Evolutionary conservation across 1,140 invertebrate species (phyloP).

Genomic region (Pseudomyrmex pallidus): DNA sequence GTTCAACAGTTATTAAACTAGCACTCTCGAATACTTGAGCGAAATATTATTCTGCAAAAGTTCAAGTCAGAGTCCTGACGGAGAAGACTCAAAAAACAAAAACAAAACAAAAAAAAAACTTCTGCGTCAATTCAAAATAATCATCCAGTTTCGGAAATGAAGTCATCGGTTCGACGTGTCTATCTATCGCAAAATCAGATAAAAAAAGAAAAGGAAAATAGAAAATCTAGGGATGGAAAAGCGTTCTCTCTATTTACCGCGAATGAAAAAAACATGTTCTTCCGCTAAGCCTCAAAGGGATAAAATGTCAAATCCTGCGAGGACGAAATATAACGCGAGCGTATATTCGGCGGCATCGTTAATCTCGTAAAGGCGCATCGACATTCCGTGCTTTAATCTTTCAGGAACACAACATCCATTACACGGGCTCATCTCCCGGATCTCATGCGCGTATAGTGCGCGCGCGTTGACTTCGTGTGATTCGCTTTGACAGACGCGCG

Average conservation of each 20-base stretch:
- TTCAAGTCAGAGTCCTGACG: not conserved
- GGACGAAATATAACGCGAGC: slow-evolving; percentile 2
- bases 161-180: slow-evolving; percentile 3
- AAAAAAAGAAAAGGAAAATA: not conserved
- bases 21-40: not conserved
- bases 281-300: slow-evolving; percentile 8
- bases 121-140: slow-evolving; percentile 11
- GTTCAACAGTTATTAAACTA: slow-evolving; percentile 8
- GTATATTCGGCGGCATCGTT: slow-evolving; percentile 21
- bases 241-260: not conserved
- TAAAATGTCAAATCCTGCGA: slow-evolving; percentile 4
- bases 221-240: not conserved
- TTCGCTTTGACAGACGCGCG: slow-evolving; percentile 74
- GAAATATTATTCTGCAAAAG: slow-evolving; percentile 17
- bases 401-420: slow-evolving; percentile 51
- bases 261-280: slow-evolving; percentile 12
- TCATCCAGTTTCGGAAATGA: slow-evolving; percentile 13
- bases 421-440: slow-evolving; percentile 40
- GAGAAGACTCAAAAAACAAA: not conserved
- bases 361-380: slow-evolving; percentile 38
- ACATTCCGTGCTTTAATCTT: slow-evolving; percentile 52
- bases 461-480: slow-evolving; percentile 62
- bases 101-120: slow-evolving; percentile 26
- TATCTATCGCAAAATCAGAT: not conserved
- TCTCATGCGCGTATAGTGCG: slow-evolving; percentile 33